These are phyloP conservation scores for Callospermophilus lateralis DNA, from an alignment of 2,113 vertebrate genomes.

Conservation along the genomic window DNA sequence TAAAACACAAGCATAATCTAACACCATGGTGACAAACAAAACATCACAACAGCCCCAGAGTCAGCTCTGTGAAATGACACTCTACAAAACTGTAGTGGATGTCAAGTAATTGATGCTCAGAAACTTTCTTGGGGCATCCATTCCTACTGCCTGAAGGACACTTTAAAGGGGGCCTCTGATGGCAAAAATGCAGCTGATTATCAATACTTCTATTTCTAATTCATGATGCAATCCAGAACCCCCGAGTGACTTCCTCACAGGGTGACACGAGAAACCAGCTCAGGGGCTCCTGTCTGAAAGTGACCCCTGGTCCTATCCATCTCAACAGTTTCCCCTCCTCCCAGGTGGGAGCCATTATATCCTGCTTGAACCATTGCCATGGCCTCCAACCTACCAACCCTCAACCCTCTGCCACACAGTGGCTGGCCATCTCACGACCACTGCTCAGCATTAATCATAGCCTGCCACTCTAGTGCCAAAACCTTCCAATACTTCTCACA, in stretches of 20 bases:
- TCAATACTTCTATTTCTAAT: background rate
- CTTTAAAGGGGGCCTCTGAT: background rate
- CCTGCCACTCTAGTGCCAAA: background rate
- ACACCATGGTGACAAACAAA: slow-evolving; percentile 70
- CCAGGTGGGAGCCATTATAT: rapidly evolving
- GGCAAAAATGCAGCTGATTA: background rate
- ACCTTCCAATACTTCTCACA: background rate
- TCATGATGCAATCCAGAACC: background rate
- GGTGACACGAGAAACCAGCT: background rate
- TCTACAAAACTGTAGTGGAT: background rate
- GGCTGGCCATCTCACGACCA: too few species aligned
- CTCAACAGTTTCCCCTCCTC: background rate
- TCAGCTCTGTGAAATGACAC: background rate
- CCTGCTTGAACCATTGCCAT: background rate
- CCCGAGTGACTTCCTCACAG: background rate
- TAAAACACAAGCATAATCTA: background rate
- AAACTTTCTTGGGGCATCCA: background rate
- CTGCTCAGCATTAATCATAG: too few species aligned
- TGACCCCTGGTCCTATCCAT: background rate
- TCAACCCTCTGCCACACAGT: background rate
- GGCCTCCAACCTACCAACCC: background rate
- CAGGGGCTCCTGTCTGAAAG: too few species aligned
- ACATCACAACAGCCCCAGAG: slow-evolving; percentile 71
- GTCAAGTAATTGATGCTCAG: background rate
- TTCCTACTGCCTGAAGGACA: background rate